Base-by-base conservation (phyloP, 2,888 invertebrate species). In the Andrena marginata region DNA sequence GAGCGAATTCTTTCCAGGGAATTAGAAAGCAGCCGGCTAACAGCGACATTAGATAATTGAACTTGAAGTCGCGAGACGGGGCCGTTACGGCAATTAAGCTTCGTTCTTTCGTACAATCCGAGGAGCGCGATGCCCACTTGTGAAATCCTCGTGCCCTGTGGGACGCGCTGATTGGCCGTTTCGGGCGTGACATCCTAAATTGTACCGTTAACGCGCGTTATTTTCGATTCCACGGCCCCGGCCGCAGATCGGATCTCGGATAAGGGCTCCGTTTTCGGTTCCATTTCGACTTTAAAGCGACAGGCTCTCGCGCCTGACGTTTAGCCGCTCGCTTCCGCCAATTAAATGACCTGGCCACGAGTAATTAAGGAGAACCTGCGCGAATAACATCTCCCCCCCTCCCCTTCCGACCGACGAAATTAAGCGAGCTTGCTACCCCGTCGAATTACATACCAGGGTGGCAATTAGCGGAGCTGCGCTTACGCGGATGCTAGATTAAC, bases 151-250 rank as follows among this genome's bases (percentile, higher is more conserved):
- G 56, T 10, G 23, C 56, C 26, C 10, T 13, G 56, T 56, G 56
- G 26, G 26, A 23, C 56, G 56, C 2, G n/a, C 51, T 13, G n/a
- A 42, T 13, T 23, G 23, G 20, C 8, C 59, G 70, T 42, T 42
- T 42, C 20, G 26, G 42, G 42, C 20, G 56, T 33, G 68, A 67
- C 68, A 72, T 68, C 68, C 71, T 49, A 72, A 80, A 80, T 78
- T 68, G 64, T 77, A 72, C 72, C 80, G 77, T 80, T 80, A 80
- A 77, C 72, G 77, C 77, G 56, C 62, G 62, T 54, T 72, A 72
- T 72, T 77, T 68, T 49, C 69, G 69, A 60, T 78, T 62, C 67
- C 71, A 49, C 49, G 49, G 51, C 35, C 13, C 29, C 2, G 1
- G 35, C n/a, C 23, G 42, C 69, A 31, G 77, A 75, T 72, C 71